Percentiles rank a stretch among this genome's conserved stretches.
These are phyloP conservation scores for Eumeta japonica DNA, from an alignment of 1,140 invertebrate genomes.

Conservation along the genomic window DNA sequence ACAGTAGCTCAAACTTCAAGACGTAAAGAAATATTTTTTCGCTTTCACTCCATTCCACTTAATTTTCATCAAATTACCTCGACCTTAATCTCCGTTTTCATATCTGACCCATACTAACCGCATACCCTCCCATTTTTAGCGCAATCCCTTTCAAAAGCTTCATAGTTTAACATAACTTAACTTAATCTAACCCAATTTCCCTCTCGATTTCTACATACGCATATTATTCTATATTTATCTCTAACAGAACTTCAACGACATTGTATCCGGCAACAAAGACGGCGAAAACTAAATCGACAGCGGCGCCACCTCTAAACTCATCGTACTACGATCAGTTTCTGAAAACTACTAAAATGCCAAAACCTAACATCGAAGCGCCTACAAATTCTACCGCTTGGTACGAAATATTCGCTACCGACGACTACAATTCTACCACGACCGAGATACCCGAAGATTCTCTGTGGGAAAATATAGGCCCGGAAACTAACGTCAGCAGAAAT, in stretches of 20 bases:
- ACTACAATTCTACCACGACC: slow-evolving; percentile 28
- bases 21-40: no score
- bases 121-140: no score
- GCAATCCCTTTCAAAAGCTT: no score
- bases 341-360: slow-evolving; percentile 35
- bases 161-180: no score
- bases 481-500: slow-evolving; percentile 20
- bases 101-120: no score
- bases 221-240: no score
- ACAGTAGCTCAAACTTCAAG: no score
- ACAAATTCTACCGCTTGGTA: slow-evolving; percentile 41
- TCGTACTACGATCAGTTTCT: slow-evolving; percentile 52
- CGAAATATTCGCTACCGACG: slow-evolving; percentile 31
- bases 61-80: no score
- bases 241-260: slow-evolving; percentile 22
- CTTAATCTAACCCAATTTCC: no score
- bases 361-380: slow-evolving; percentile 20
- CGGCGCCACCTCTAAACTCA: slow-evolving; percentile 34
- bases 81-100: no score
- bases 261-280: slow-evolving; percentile 13
- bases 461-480: slow-evolving; percentile 37
- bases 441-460: slow-evolving; percentile 31
- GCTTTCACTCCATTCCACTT: no score
- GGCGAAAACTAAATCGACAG: slow-evolving; percentile 23
- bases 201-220: no score